Evolutionary conservation across 1,140 invertebrate genomes (phyloP), one percentile per base, ranked within the genome.

Genomic region (Helicoverpa armigera): DNA sequence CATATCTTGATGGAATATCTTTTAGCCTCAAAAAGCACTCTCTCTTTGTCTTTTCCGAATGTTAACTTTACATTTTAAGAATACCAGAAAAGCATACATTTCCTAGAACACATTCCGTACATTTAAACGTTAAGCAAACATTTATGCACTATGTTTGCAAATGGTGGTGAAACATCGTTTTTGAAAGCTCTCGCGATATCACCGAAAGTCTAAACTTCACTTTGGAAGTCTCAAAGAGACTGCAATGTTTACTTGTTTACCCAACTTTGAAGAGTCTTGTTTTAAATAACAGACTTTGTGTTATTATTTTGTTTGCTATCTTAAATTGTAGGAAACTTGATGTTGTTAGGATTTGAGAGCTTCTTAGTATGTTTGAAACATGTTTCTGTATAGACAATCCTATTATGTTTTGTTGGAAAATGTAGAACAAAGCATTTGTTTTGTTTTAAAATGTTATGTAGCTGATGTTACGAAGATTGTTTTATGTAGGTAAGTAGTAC

Each of bases 171-270:
- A 51, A 74, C 60, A 56, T 75, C 35, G 31, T 75, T 23, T 48
- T 12, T 75, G 58, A 75, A 75, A 75, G 35, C 73, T 75, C 56
- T 61, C 13, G 61, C 56, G 11, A 61, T 67, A 77, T 67, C 75
- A 67, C 51, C 9, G 13, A 11, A 18, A 54, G 13, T 14, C 50
- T 51, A 54, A 77, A 77, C 75, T 77, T 56, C 10, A 74, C n/a
- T 50, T 29, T 53, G 13, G 61, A 50, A 16, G 23, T 67, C 50
- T 35, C 50, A 77, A 48, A 77, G 75, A 77, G 61, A 77, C 48
- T 75, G 18, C 51, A 43, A 13, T 77, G 48, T 63, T 75, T 77
- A 56, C 14, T 43, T 43, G 35, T 43, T 43, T 43, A 43, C 35
- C 35, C 35, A 43, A 67, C 50, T 77, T 67, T 54, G 16, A 23